phyloP scores from a whole-genome alignment of 2,113 vertebrate genomes.

The Pseudorhombus dupliciocellatus region DNA sequence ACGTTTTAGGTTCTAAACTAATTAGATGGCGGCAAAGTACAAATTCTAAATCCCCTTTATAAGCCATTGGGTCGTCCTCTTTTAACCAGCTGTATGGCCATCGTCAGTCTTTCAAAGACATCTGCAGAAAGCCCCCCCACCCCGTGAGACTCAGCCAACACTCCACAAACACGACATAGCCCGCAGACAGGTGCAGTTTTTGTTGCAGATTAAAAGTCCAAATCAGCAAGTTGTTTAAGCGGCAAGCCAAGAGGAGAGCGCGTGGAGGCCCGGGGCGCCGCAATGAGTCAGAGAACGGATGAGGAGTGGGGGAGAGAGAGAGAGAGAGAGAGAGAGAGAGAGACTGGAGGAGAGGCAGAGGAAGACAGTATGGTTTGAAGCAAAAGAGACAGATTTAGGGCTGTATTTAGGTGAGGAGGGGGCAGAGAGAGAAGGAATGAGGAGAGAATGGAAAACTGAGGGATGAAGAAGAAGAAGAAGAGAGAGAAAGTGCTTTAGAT shows the following conservation, averaged over 20 bases:
- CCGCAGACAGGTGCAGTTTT: slow-evolving; percentile 59
- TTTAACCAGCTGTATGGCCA: slow-evolving; percentile 25
- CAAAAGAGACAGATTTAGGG: slow-evolving; percentile 51
- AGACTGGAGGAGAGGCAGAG: slow-evolving; percentile 4
- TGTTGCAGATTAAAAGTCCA: slow-evolving; percentile 71
- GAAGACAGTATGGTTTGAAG: slow-evolving; percentile 43
- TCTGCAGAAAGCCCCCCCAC: slow-evolving; percentile 20
- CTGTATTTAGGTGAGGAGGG: slow-evolving; percentile 34
- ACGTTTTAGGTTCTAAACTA: not conserved
- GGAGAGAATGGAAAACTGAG: not conserved
- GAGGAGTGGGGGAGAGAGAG: slow-evolving; percentile 29
- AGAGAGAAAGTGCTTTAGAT: slow-evolving; percentile 17
- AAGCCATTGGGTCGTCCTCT: slow-evolving; percentile 12
- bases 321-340: slow-evolving; percentile 21
- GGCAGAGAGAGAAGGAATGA: not conserved
- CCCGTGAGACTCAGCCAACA: slow-evolving; percentile 36
- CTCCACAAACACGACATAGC: slow-evolving; percentile 45
- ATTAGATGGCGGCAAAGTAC: not conserved
- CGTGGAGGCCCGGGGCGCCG: slow-evolving; percentile 41
- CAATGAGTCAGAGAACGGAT: slow-evolving; percentile 58
- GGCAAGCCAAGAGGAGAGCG: slow-evolving; percentile 60
- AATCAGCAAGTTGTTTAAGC: slow-evolving; percentile 72
- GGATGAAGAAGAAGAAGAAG: not conserved
- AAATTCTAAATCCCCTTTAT: not conserved
- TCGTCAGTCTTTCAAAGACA: slow-evolving; percentile 35